Evolutionary conservation across 2,113 vertebrate genomes (phyloP).

Genomic region (Lycocorax pyrrhopterus): DNA sequence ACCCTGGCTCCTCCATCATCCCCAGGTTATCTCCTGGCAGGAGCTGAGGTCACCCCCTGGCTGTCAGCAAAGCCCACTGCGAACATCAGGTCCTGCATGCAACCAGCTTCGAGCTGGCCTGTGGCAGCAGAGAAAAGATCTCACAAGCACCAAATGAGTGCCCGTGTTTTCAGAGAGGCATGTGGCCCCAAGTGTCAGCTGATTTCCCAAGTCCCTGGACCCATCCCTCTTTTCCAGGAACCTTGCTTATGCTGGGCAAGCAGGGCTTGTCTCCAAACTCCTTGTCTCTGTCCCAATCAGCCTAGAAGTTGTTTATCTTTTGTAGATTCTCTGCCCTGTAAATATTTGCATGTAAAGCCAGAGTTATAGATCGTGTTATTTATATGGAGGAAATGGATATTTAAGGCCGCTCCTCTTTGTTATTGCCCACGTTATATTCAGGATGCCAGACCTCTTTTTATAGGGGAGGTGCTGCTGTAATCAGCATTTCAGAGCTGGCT

Average conservation of each 20-base stretch:
- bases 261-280: background rate
- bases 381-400: background rate
- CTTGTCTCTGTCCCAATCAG: background rate
- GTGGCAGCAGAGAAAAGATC: background rate
- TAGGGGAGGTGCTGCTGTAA: background rate
- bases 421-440: background rate
- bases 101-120: background rate
- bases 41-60: background rate
- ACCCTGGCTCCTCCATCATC: background rate
- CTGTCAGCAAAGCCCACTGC: background rate
- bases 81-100: background rate
- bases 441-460: background rate
- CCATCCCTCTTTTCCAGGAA: background rate
- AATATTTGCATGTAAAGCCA: constrained; percentile 11
- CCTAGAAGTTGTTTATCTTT: background rate
- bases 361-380: background rate
- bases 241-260: background rate
- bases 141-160: background rate
- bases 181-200: fast-evolving
- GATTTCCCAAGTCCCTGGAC: background rate
- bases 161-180: background rate
- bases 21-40: background rate
- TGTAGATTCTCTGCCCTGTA: background rate
- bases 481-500: background rate
- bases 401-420: background rate